Conservation (phyloP, 2,113 vertebrate genomes). For the Fukomys damarensis region DNA sequence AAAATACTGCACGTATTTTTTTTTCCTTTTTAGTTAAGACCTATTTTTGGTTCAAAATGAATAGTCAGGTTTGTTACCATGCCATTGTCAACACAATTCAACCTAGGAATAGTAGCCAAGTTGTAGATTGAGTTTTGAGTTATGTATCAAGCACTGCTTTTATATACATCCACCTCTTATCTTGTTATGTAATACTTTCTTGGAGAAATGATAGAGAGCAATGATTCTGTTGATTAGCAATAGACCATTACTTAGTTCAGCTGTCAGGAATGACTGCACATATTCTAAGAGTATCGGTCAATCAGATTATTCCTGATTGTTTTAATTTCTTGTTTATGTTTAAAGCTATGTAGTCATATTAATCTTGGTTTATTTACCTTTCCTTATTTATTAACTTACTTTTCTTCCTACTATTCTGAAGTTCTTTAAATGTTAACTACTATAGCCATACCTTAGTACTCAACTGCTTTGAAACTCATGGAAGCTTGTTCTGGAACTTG, state of each 20-base stretch:
- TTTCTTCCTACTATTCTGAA: constrained; percentile 67
- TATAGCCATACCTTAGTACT: not conserved
- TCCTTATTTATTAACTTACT: constrained; percentile 63
- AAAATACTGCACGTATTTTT: constrained; percentile 55
- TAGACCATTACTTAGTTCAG: constrained; percentile 81
- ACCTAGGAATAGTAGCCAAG: constrained; percentile 43
- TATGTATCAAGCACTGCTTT: constrained; percentile 65
- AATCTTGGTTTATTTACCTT: constrained; percentile 82
- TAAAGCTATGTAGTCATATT: constrained; percentile 82
- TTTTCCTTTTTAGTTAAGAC: constrained; percentile 42
- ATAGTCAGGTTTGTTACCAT: constrained; percentile 57
- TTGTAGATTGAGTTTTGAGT: constrained; percentile 59
- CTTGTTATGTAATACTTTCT: constrained; percentile 78
- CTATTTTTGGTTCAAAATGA: constrained; percentile 55
- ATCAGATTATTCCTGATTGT: constrained; percentile 80
- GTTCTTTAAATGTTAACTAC: constrained; percentile 79
- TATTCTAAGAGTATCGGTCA: constrained; percentile 81
- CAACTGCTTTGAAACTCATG: not conserved
- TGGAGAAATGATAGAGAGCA: constrained; percentile 76
- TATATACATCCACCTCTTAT: constrained; percentile 61
- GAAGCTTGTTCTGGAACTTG: not conserved
- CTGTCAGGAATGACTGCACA: constrained; percentile 78
- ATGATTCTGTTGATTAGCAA: constrained; percentile 80
- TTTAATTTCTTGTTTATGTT: constrained; percentile 86
- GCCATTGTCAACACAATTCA: constrained; percentile 72